phyloP scores from a whole-genome alignment of 2,113 vertebrate species.

The Brachyhypopomus gauderio region DNA sequence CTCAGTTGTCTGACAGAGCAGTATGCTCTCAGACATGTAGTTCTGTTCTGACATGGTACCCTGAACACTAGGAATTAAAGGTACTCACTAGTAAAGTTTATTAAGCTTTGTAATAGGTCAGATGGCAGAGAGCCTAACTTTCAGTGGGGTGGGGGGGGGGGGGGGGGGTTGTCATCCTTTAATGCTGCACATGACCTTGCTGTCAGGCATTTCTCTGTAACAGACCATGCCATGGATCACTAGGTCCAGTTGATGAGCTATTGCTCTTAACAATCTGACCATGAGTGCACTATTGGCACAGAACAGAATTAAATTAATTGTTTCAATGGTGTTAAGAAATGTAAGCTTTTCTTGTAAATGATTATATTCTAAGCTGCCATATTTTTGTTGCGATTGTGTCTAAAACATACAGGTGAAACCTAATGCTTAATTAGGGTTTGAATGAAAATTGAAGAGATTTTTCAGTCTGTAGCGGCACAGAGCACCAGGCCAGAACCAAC shows the following conservation, averaged over 20 bases:
- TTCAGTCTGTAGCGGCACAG: too few relatives aligned
- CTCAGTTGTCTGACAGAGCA: background rate
- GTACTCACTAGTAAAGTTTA: background rate
- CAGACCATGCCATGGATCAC: background rate
- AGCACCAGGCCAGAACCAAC: too few relatives aligned
- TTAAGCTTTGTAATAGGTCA: background rate
- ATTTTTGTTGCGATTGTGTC: too few relatives aligned
- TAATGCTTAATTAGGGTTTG: too few relatives aligned
- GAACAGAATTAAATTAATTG: background rate
- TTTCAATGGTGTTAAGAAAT: too few relatives aligned
- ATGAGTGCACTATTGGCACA: background rate
- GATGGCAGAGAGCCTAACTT: background rate
- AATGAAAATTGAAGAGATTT: too few relatives aligned
- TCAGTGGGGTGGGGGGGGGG: background rate
- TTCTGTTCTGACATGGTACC: background rate
- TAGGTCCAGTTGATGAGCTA: background rate
- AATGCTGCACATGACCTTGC: background rate
- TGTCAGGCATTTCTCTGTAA: background rate
- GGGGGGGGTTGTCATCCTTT: too few relatives aligned
- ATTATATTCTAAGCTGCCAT: too few relatives aligned
- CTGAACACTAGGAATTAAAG: constrained; percentile 12
- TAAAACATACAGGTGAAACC: too few relatives aligned
- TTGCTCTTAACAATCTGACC: background rate
- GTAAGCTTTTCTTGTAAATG: too few relatives aligned
- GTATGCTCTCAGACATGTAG: background rate